phyloP scores from a whole-genome alignment of 2,888 invertebrate genomes.

The Acrocyrtus sp. region DNA sequence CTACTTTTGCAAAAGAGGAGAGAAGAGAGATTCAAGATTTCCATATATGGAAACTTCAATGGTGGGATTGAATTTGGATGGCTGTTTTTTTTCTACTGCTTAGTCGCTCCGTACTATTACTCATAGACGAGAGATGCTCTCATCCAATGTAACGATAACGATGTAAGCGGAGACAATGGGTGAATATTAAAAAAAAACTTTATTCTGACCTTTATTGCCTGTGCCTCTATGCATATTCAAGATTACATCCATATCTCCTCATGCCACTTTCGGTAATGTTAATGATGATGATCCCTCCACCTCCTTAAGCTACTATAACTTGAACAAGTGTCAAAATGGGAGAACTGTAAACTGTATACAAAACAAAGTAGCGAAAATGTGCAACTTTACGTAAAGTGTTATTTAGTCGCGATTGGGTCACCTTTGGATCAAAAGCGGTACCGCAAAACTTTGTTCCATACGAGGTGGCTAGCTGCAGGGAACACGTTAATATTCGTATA shows the following conservation, averaged over 20 bases:
- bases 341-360: background rate
- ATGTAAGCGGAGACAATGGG: background rate
- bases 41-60: slow-evolving; percentile 50
- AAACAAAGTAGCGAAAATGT: slow-evolving; percentile 17
- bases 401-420: slow-evolving; percentile 45
- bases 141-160: background rate
- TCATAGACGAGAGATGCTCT: background rate
- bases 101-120: background rate
- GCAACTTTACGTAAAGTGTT: slow-evolving; percentile 14
- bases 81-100: slow-evolving; percentile 9
- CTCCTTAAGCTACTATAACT: too few species aligned
- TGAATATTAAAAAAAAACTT: too few species aligned
- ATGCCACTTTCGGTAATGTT: background rate
- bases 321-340: slow-evolving; percentile 15
- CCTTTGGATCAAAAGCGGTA: slow-evolving; percentile 21
- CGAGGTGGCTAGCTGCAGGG: background rate
- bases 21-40: slow-evolving; percentile 18
- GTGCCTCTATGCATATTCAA: too few species aligned
- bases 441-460: background rate
- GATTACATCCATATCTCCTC: background rate
- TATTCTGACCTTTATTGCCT: too few species aligned
- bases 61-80: slow-evolving; percentile 33
- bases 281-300: background rate
- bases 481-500: background rate
- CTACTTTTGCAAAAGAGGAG: too few species aligned